phyloP scores from a whole-genome alignment of 2,113 vertebrate genomes.

The Dicaeum eximium region DNA sequence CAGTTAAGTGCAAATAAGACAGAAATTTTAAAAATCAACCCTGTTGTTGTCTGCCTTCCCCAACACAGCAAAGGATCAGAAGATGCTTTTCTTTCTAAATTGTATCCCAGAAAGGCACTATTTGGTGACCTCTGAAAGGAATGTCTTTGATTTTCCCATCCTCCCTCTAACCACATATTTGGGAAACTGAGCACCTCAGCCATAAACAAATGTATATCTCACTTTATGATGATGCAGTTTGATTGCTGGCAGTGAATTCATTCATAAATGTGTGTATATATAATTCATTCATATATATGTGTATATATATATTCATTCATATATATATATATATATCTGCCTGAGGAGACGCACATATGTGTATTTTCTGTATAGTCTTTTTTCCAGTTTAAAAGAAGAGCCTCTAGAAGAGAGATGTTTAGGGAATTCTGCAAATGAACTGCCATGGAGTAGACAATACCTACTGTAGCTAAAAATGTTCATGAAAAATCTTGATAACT shows the following conservation, averaged over 20 bases:
- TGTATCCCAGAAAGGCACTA: neutral
- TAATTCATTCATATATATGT: neutral
- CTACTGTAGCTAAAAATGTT: neutral
- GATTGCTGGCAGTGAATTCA: neutral
- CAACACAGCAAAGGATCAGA: neutral
- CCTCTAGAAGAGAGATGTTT: neutral
- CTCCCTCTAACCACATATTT: neutral
- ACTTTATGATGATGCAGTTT: neutral
- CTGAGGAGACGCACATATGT: fast-evolving
- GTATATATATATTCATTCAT: too few species aligned
- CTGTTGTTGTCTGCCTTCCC: neutral
- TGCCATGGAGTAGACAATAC: neutral
- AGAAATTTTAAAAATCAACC: neutral
- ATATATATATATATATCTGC: neutral
- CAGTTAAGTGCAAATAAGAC: neutral
- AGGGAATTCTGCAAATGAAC: neutral
- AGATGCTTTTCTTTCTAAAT: neutral
- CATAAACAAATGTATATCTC: neutral
- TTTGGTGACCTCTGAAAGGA: neutral
- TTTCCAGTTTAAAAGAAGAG: neutral
- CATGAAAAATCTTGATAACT: neutral
- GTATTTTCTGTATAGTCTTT: neutral
- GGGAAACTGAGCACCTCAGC: neutral
- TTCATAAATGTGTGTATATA: fast-evolving
- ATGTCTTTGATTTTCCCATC: neutral